phyloP scores from a whole-genome alignment of 1,140 invertebrate species.

The Zaprionus capensis region DNA sequence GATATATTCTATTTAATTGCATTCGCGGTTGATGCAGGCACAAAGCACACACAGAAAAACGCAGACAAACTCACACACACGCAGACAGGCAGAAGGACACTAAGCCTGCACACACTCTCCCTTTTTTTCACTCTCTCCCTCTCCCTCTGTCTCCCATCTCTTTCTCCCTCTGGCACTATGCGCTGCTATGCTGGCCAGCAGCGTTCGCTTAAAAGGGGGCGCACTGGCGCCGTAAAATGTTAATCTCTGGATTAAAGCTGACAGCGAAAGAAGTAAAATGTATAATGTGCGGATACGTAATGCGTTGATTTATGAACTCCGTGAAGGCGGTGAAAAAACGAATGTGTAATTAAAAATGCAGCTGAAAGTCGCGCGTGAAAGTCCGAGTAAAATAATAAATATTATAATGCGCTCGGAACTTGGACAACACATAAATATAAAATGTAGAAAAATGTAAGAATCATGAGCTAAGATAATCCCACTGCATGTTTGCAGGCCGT shows the following conservation, averaged over 20 bases:
- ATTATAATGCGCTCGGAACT: not conserved
- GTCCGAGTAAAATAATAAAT: not conserved
- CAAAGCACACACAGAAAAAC: conserved; percentile 24
- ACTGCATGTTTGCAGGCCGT: too few relatives aligned
- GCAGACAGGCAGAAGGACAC: conserved; percentile 32
- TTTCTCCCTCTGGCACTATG: not conserved
- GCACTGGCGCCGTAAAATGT: conserved; percentile 48
- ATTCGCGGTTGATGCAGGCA: conserved; percentile 59
- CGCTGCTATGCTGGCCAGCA: conserved; percentile 5
- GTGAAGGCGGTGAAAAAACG: conserved; percentile 3
- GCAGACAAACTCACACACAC: conserved; percentile 3
- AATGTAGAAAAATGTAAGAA: too few relatives aligned
- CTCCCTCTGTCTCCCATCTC: not conserved
- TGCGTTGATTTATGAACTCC: conserved; percentile 66
- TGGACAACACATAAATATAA: not conserved
- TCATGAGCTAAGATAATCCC: too few relatives aligned
- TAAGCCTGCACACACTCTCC: conserved; percentile 24
- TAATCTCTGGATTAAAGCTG: conserved; percentile 65
- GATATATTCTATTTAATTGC: conserved; percentile 81
- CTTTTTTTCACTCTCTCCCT: not conserved
- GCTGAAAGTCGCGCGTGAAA: not conserved
- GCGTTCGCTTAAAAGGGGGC: conserved; percentile 1
- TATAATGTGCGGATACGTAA: conserved; percentile 33
- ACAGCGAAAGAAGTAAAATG: conserved; percentile 57
- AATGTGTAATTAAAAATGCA: conserved; percentile 2